These are phyloP conservation scores for Taphrorychus bicolor DNA, from an alignment of 2,888 invertebrate genomes.

Conservation along the genomic window DNA sequence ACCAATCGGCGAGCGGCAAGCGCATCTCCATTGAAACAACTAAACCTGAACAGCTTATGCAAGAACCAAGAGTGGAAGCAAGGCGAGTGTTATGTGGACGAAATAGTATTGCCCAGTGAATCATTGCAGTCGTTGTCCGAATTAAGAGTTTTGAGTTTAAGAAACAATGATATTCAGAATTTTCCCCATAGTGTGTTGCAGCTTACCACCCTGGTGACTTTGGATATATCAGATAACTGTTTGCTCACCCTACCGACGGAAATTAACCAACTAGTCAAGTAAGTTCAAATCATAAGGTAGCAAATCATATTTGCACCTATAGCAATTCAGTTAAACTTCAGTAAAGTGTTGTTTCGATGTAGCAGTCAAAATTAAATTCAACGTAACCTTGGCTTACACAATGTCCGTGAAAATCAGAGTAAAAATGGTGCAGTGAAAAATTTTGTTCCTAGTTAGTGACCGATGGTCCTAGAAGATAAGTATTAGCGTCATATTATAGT, in stretches of 20 bases:
- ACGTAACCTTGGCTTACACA: too few relatives aligned
- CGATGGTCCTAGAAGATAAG: too few relatives aligned
- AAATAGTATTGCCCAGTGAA: constrained; percentile 56
- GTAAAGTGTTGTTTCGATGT: too few relatives aligned
- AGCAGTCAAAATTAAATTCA: too few relatives aligned
- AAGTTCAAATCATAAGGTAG: too few relatives aligned
- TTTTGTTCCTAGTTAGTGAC: too few relatives aligned
- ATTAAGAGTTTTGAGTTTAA: constrained; percentile 57
- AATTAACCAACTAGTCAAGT: constrained; percentile 67
- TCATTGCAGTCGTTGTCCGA: constrained; percentile 55
- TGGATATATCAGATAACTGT: constrained; percentile 74
- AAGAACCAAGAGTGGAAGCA: constrained; percentile 44
- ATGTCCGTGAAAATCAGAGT: too few relatives aligned
- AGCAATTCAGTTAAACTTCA: too few relatives aligned
- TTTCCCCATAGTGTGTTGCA: constrained; percentile 69
- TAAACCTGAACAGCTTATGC: constrained; percentile 58
- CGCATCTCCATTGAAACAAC: constrained; percentile 47
- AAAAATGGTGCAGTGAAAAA: too few relatives aligned
- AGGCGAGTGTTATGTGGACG: constrained; percentile 53
- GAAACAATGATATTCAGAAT: constrained; percentile 66
- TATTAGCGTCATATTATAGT: too few relatives aligned
- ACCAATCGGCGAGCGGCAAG: constrained; percentile 24
- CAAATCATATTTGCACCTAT: too few relatives aligned
- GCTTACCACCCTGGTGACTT: constrained; percentile 66
- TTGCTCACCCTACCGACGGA: constrained; percentile 70